Evolutionary conservation across 2,797 vertebrate species (phyloP).

Genomic region (Danio choprae): DNA sequence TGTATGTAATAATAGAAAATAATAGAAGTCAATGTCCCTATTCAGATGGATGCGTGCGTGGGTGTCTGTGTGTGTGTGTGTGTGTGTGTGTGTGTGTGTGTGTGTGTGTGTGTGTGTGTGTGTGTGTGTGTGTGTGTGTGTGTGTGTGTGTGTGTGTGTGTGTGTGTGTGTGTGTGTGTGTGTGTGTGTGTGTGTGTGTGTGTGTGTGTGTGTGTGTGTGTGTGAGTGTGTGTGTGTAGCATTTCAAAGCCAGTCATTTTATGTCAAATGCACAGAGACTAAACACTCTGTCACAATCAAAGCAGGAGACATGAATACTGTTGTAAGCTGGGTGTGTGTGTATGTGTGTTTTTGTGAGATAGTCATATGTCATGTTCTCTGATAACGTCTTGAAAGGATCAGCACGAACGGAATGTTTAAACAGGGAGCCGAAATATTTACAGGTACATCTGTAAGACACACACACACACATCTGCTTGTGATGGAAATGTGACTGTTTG

Average conservation of each 20-base stretch:
- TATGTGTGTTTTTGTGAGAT: conserved; percentile 36
- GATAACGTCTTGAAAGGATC: conserved; percentile 49
- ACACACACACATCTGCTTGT: background rate
- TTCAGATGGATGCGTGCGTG: background rate
- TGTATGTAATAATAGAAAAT: background rate
- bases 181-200: too few relatives aligned
- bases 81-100: too few relatives aligned
- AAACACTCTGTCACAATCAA: conserved; percentile 48
- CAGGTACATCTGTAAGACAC: conserved; percentile 19
- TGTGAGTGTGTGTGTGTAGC: conserved; percentile 5
- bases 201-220: background rate
- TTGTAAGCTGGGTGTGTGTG: conserved; percentile 36
- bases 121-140: too few relatives aligned
- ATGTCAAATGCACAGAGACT: conserved; percentile 34
- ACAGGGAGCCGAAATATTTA: conserved; percentile 22
- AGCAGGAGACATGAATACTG: conserved; percentile 31
- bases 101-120: too few relatives aligned
- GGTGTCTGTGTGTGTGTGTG: too few relatives aligned
- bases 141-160: too few relatives aligned
- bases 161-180: too few relatives aligned
- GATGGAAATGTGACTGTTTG: conserved; percentile 6
- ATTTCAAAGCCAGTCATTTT: conserved; percentile 24
- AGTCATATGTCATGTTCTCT: conserved; percentile 36
- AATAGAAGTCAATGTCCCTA: background rate
- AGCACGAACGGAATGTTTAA: conserved; percentile 26